phyloP scores from a whole-genome alignment of 2,797 vertebrate species.

The Enteromius unitaeniatus region DNA sequence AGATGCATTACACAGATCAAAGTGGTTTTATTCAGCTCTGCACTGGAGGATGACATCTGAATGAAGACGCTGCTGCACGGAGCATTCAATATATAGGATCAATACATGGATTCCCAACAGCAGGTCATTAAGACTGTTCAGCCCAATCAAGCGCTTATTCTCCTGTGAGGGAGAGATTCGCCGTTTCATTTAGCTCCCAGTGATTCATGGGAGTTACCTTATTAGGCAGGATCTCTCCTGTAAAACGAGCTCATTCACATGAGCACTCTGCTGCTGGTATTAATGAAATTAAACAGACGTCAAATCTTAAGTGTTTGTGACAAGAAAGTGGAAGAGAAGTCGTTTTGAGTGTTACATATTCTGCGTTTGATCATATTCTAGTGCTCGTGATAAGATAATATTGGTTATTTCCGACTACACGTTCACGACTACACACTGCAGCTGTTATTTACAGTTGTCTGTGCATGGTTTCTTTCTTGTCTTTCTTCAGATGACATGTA shows the following conservation, averaged over 20 bases:
- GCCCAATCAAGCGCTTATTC: slow-evolving; percentile 62
- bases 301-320: slow-evolving; percentile 5
- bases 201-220: slow-evolving; percentile 59
- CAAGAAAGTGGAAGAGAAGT: not conserved
- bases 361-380: not conserved
- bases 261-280: not conserved
- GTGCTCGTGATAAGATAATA: not conserved
- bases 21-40: not conserved
- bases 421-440: not conserved
- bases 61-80: slow-evolving; percentile 60
- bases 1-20: not conserved
- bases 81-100: slow-evolving; percentile 70
- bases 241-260: slow-evolving; percentile 36
- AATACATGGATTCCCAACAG: slow-evolving; percentile 69
- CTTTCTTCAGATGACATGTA: not conserved
- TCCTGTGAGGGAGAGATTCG: slow-evolving; percentile 58
- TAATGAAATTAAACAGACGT: not conserved
- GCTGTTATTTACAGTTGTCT: not conserved
- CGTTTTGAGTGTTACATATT: not conserved
- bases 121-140: slow-evolving; percentile 62
- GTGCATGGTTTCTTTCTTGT: not conserved
- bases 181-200: slow-evolving; percentile 58
- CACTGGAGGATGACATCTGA: slow-evolving; percentile 46
- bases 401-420: not conserved
- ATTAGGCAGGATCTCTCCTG: slow-evolving; percentile 52